Evolutionary conservation across 2,113 vertebrate species (phyloP).

Genomic region (Macquaria australasica): DNA sequence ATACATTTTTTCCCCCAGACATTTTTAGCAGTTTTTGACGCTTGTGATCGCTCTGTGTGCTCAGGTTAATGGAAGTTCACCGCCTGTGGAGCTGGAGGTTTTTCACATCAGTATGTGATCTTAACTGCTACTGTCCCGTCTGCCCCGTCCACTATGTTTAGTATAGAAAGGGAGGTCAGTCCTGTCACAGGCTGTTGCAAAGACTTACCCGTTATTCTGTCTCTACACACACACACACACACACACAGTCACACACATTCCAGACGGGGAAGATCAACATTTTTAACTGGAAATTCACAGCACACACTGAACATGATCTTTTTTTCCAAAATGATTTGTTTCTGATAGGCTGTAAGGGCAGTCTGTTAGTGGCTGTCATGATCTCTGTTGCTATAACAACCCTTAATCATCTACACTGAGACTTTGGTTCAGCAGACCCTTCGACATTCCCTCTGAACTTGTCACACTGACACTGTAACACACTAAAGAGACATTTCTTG

Average conservation of each 20-base stretch:
- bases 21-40: neutral
- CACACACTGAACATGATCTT: neutral
- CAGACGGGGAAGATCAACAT: neutral
- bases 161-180: conserved; percentile 54
- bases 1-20: neutral
- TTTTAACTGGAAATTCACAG: conserved; percentile 11
- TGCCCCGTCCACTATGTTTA: conserved; percentile 17
- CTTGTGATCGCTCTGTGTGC: neutral
- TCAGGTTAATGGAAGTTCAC: conserved; percentile 31
- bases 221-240: neutral
- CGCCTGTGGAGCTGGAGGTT: conserved; percentile 7
- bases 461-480: conserved; percentile 44
- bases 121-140: conserved; percentile 41
- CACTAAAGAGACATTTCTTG: conserved; percentile 57
- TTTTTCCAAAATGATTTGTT: conserved; percentile 6
- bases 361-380: neutral
- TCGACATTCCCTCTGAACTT: conserved; percentile 47
- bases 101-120: conserved; percentile 52
- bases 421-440: neutral
- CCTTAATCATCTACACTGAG: neutral
- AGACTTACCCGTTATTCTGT: conserved; percentile 7
- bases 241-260: neutral
- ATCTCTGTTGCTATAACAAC: neutral
- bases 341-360: neutral
- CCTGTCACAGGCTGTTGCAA: conserved; percentile 26